Evolutionary conservation across 2,797 vertebrate genomes (phyloP).

Genomic region (Loriculus beryllinus): DNA sequence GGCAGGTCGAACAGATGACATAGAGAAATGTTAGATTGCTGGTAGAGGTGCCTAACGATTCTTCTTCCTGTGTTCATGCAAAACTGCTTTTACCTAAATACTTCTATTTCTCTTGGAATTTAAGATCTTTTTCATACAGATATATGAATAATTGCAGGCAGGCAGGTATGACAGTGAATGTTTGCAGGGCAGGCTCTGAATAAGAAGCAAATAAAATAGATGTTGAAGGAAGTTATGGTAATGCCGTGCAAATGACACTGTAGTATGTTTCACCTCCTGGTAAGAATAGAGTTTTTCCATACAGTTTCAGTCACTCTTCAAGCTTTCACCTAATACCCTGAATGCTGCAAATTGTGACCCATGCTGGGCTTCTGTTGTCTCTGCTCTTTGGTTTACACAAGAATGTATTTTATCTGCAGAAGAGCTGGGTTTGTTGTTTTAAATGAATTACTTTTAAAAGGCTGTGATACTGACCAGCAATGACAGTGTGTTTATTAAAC

Average conservation of each 20-base stretch:
- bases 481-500: background rate
- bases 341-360: background rate
- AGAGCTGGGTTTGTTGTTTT: background rate
- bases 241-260: background rate
- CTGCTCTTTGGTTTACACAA: background rate
- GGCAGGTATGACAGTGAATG: background rate
- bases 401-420: background rate
- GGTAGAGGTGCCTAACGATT: background rate
- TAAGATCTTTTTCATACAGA: background rate
- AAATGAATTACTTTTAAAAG: background rate
- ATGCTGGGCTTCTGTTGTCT: background rate
- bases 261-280: background rate
- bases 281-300: background rate
- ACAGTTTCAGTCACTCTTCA: background rate
- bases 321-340: background rate
- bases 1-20: background rate
- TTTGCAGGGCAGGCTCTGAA: background rate
- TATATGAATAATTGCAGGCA: background rate
- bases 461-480: background rate
- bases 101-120: background rate
- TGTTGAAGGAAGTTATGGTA: background rate
- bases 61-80: background rate
- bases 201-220: background rate
- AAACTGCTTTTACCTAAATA: background rate
- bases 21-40: background rate